A percentile compares a stretch with the other conserved stretches of the same genome.
phyloP scores from a whole-genome alignment of 2,888 invertebrate species.

The Tenthredo distinguenda region DNA sequence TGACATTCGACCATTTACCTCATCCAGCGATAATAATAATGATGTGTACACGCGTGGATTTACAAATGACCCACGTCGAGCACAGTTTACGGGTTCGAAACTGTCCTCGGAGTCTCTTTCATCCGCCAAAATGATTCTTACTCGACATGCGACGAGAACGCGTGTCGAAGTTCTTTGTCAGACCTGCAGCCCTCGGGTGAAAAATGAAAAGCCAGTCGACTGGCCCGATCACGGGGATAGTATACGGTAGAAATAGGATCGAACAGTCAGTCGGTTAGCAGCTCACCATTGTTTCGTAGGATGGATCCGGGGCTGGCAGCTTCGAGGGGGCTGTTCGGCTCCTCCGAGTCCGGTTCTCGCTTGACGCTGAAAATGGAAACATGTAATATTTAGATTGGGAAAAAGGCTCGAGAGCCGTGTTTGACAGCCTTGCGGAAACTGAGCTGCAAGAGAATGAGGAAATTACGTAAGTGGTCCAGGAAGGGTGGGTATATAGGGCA shows the following conservation, averaged over 20 bases:
- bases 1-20: neutral
- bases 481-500: neutral
- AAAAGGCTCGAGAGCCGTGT: conserved; percentile 45
- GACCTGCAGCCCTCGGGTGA: neutral
- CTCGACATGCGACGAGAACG: neutral
- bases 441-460: conserved; percentile 31
- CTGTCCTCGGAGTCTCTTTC: neutral
- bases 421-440: conserved; percentile 17
- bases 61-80: neutral
- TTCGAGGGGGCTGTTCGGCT: conserved; percentile 76
- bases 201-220: neutral
- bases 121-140: neutral
- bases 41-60: neutral
- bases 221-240: neutral
- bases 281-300: conserved; percentile 76
- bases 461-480: conserved; percentile 31
- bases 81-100: neutral
- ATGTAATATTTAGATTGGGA: conserved; percentile 69
- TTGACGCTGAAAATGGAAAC: conserved; percentile 74
- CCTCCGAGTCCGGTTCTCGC: conserved; percentile 75
- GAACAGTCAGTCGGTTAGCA: neutral
- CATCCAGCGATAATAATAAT: neutral
- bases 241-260: neutral
- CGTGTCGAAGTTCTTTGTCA: neutral
- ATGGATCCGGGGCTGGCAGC: conserved; percentile 76